Base-by-base conservation (phyloP, 2,113 vertebrate genomes). In the Gymnocephalus cernua region DNA sequence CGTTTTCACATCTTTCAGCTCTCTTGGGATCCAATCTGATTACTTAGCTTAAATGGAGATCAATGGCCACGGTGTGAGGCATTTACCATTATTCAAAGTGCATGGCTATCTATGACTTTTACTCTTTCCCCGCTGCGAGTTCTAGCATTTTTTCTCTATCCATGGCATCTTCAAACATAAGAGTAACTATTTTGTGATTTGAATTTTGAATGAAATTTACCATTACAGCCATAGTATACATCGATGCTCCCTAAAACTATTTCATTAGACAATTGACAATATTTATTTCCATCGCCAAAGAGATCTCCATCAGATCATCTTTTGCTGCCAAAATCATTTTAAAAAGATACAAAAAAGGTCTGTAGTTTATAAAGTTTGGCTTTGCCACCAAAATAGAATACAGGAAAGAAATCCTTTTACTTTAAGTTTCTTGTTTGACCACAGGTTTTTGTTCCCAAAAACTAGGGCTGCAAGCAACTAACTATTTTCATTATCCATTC, bases 1-100 rank as follows among this genome's bases (percentile, higher is more conserved):
- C 59, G 8, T 61, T 76, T 78, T 58, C 21, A 32, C 82, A 35
- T 82, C 80, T 81, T 79, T 85, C 79, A 84, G 89, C 80, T 62
- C 86, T 64, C 82, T 3, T 8, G 86, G 83, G 89, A 81, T 44
- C 21, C 41, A 38, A 11, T 2, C 58, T 64, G 73, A 91, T 88
- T 78, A 61, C 82, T 69, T 61, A 56, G 84, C 82, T 90, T 59
- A 65, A 87, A 86, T 50, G 48, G 35, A 79, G 74, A 90, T 91
- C 90, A 81, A 85, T 92, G 82, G 70, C 51, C 78, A 44, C 62
- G 66, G 76, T 44, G 66, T 25, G 67, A 78, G 53, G 50, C 47
- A 8, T 54, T 76, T 7, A 21, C 23, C 71, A 53, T 58, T 63
- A 64, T 32, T 72, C 62, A 65, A 50, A 64, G 29, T 63, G 13